Evolutionary conservation across 2,113 vertebrate genomes (phyloP), one percentile per base, ranked within the genome.

Genomic region (Onychorhynchus coronatus): DNA sequence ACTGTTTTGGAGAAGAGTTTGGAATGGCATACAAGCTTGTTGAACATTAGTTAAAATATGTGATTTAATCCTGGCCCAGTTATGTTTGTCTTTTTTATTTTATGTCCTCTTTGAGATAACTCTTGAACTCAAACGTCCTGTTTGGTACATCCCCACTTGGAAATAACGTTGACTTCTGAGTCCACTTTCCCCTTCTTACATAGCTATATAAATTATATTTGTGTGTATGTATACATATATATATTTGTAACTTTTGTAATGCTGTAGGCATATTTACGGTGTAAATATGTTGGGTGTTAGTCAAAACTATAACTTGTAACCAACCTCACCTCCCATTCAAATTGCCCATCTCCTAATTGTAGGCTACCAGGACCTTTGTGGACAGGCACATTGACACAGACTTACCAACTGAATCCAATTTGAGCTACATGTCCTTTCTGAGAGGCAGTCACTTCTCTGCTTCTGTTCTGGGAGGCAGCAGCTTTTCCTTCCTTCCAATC

Each of bases 351-450:
- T 85, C 41, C 55, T 56, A 28, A 35, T 8, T 30, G 6, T 16
- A 39, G 22, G 6, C 27, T 84, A 10, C 25, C 22, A 11, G 1
- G 1, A 55, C 46, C 31, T n/a, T 15, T 77, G 68, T 53, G 65
- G n/a, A 37, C 31, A 30, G 68, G 25, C 5, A 2, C 18, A 14
- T 11, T 10, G 50, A 46, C 49, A 62, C 14, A 23, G 19, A 12
- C 46, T 66, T 65, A 66, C 28, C 0, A 0, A 12, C 39, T 31
- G 35, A 62, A 41, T 8, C 46, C 6, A 15, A 3, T 59, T 46
- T 58, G 42, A 62, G 19, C 65, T 91, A 8, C 25, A 3, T 5
- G 19, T 37, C 4, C 2, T 73, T 91, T 74, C 80, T 80, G 72
- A 76, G 59, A 49, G 44, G 27, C 22, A 46, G 13, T 25, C 18